A percentile compares a stretch with the other conserved stretches of the same genome.
Evolutionary conservation across 2,888 invertebrate genomes (phyloP).

Genomic region (Clusia tigrina): DNA sequence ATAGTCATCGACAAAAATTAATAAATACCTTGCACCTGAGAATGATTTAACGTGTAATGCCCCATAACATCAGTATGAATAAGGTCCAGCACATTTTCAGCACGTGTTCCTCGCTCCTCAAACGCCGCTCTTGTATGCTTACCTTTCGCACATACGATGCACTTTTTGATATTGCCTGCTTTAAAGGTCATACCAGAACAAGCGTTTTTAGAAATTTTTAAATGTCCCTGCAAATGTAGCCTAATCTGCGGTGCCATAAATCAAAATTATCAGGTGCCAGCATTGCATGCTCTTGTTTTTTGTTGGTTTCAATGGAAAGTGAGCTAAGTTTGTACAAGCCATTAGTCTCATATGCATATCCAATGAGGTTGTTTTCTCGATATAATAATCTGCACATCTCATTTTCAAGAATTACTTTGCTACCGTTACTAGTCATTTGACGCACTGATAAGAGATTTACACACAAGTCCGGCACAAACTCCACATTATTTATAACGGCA

Average conservation of each 20-base stretch:
- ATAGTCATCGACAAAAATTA: background rate
- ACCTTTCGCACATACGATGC: background rate
- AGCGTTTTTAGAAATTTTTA: background rate
- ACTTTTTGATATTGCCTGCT: background rate
- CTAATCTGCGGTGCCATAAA: background rate
- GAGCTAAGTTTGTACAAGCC: background rate
- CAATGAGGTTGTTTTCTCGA: background rate
- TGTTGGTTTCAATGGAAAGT: too few species aligned
- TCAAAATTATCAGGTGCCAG: background rate
- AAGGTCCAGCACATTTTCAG: background rate
- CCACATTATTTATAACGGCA: background rate
- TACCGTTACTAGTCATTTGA: background rate
- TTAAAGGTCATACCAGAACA: background rate
- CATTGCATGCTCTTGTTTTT: background rate
- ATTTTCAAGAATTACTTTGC: background rate
- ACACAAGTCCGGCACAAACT: background rate
- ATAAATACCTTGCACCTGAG: background rate
- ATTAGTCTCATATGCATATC: background rate
- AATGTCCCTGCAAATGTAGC: background rate
- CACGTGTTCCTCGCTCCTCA: background rate
- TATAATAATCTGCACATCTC: background rate
- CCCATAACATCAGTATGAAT: background rate
- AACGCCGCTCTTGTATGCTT: conserved; percentile 13
- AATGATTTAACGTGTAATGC: background rate
- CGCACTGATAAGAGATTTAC: background rate